Conservation (phyloP, 2,888 invertebrate species). For the Tridacna gigas region DNA sequence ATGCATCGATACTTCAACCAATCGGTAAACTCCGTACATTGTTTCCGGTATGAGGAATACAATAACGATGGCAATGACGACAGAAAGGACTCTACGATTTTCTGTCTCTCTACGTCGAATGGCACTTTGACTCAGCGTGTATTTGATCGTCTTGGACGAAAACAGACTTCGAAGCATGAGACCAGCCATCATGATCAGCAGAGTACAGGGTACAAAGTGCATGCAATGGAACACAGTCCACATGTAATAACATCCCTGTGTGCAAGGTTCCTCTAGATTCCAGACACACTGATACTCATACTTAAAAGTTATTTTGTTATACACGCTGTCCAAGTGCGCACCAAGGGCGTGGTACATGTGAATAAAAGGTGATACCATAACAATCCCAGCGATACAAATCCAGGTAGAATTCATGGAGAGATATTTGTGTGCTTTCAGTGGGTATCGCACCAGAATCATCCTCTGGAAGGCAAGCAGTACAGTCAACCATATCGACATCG, state of each 20-base stretch:
- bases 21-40: slow-evolving; percentile 56
- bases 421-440: slow-evolving; percentile 24
- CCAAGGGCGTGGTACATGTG: slow-evolving; percentile 33
- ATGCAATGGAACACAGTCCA: slow-evolving; percentile 30
- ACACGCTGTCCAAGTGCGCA: slow-evolving; percentile 25
- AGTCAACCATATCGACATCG: slow-evolving; percentile 62
- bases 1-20: slow-evolving; percentile 14
- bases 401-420: slow-evolving; percentile 24
- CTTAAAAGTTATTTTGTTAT: not conserved
- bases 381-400: slow-evolving; percentile 24
- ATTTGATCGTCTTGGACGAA: not conserved
- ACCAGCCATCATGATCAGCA: slow-evolving; percentile 42
- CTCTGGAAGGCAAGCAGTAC: slow-evolving; percentile 56
- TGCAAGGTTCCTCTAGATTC: slow-evolving; percentile 25
- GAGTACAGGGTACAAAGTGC: slow-evolving; percentile 49
- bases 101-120: not conserved
- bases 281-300: slow-evolving; percentile 18
- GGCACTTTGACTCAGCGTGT: not conserved
- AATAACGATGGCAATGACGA: slow-evolving; percentile 53
- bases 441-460: slow-evolving; percentile 50
- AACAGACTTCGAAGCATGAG: slow-evolving; percentile 32
- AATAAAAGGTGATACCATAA: slow-evolving; percentile 19
- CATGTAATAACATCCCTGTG: slow-evolving; percentile 26
- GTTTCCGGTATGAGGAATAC: slow-evolving; percentile 62
- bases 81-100: slow-evolving; percentile 47